phyloP scores from a whole-genome alignment of 2,797 vertebrate species.

The Leuciscus waleckii region DNA sequence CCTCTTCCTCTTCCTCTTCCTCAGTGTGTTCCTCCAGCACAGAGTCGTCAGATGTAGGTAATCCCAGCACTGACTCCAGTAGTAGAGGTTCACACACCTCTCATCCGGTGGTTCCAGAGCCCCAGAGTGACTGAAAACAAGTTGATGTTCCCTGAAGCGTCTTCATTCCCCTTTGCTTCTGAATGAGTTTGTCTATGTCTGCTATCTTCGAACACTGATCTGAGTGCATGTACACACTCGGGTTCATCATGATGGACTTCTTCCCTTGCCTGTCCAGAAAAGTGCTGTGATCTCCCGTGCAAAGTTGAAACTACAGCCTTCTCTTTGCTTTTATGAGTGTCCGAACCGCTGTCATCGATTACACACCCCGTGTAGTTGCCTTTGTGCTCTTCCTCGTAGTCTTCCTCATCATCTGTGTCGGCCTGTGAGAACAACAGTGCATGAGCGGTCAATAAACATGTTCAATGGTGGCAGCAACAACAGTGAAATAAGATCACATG shows the following conservation, averaged over 20 bases:
- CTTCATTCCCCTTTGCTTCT: neutral
- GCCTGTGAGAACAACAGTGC: neutral
- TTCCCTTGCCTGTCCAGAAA: too few relatives aligned
- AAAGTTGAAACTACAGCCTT: neutral
- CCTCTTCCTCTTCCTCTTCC: neutral
- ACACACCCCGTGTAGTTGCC: neutral
- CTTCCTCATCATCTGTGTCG: slow-evolving; percentile 31
- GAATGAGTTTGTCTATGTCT: neutral
- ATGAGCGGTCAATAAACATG: neutral
- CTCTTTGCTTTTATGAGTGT: neutral
- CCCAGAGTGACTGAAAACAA: slow-evolving; percentile 49
- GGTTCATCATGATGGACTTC: neutral
- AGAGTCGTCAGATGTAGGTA: neutral
- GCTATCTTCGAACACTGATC: neutral
- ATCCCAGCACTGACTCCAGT: neutral
- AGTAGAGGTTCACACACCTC: slow-evolving; percentile 23
- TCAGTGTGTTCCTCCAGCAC: neutral
- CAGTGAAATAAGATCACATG: too few relatives aligned
- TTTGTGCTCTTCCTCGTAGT: neutral
- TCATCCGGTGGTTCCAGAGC: slow-evolving; percentile 20
- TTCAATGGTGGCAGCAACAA: neutral
- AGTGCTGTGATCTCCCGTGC: too few relatives aligned
- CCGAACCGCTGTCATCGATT: neutral
- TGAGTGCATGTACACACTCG: neutral
- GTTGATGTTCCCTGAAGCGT: slow-evolving; percentile 23